phyloP scores from a whole-genome alignment of 2,888 invertebrate species.

The Eurytoma adleriae region DNA sequence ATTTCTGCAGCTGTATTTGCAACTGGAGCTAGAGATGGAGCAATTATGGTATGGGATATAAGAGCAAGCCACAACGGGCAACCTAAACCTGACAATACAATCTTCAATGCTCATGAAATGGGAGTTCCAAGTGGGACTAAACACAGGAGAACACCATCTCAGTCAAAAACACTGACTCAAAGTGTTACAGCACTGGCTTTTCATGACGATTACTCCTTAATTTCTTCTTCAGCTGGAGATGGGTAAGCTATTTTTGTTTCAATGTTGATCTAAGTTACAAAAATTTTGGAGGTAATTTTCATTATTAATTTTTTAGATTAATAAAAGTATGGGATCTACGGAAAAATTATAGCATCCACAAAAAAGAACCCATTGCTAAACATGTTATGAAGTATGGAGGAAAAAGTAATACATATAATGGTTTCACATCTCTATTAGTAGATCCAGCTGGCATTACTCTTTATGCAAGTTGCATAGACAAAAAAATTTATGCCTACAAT shows the following conservation, averaged over 20 bases:
- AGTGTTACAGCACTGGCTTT: conserved; percentile 91
- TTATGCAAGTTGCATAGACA: conserved; percentile 93
- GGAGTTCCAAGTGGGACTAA: conserved; percentile 66
- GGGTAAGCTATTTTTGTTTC: conserved; percentile 77
- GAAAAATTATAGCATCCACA: conserved; percentile 85
- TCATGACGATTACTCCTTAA: conserved; percentile 86
- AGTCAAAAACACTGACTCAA: conserved; percentile 75
- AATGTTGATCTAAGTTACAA: conserved; percentile 7
- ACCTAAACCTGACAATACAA: conserved; percentile 84
- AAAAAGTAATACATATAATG: conserved; percentile 79
- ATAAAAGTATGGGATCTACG: conserved; percentile 93
- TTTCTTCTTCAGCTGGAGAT: conserved; percentile 92
- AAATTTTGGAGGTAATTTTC: conserved; percentile 13
- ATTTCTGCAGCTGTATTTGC: conserved; percentile 84
- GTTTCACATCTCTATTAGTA: conserved; percentile 87
- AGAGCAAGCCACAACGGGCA: conserved; percentile 77
- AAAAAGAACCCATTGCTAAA: conserved; percentile 84
- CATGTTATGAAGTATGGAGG: conserved; percentile 86
- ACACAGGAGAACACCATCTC: conserved; percentile 74
- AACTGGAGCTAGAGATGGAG: conserved; percentile 92
- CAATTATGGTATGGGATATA: conserved; percentile 91
- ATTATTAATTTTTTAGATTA: conserved; percentile 70
- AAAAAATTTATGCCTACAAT: conserved; percentile 91
- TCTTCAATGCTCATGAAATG: conserved; percentile 81
- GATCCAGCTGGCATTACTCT: conserved; percentile 83